Percentiles rank a stretch among this genome's conserved stretches.
phyloP scores from a whole-genome alignment of 2,113 vertebrate genomes.

The Stegostoma tigrinum region DNA sequence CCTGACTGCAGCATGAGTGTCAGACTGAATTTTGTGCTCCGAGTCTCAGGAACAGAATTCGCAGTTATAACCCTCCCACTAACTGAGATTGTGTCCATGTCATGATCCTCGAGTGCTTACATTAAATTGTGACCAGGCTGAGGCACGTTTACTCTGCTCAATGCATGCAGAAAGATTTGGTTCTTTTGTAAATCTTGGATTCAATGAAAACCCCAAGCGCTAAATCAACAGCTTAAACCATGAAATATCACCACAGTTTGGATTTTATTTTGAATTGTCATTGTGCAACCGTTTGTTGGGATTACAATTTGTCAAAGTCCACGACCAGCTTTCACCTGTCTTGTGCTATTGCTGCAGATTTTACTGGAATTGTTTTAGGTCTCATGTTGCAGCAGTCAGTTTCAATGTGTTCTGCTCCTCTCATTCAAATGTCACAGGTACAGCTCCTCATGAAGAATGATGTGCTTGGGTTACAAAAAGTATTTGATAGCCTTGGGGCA shows the following conservation, averaged over 20 bases:
- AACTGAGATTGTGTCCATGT: neutral
- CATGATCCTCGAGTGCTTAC: neutral
- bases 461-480: neutral
- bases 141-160: neutral
- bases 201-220: neutral
- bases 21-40: neutral
- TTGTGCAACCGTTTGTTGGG: neutral
- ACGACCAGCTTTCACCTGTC: neutral
- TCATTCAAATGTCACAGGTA: neutral
- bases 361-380: neutral
- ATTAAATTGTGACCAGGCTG: neutral
- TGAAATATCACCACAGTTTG: neutral
- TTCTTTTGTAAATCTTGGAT: neutral
- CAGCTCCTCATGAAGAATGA: neutral
- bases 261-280: neutral
- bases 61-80: neutral
- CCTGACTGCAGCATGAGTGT: neutral
- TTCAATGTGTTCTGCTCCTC: neutral
- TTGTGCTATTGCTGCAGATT: neutral
- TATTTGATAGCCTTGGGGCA: constrained; percentile 15
- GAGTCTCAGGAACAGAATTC: neutral
- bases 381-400: neutral
- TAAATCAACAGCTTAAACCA: neutral
- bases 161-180: neutral
- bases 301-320: neutral